Evolutionary conservation across 1,140 invertebrate species (phyloP), one percentile per base, ranked within the genome.

Genomic region (Rhagoletis pomonella): DNA sequence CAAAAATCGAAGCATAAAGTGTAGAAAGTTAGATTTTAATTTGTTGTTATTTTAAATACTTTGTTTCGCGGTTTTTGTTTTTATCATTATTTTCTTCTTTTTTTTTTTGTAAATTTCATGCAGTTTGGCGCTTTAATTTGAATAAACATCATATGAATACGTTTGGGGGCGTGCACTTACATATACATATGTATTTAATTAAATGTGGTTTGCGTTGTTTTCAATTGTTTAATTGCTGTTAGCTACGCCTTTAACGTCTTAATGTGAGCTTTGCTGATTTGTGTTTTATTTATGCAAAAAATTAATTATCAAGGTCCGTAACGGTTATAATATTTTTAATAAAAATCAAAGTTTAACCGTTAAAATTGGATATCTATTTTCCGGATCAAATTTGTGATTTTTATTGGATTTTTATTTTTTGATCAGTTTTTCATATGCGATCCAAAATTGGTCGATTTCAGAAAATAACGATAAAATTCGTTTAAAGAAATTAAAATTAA

Each of bases 1-100:
- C 73, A 81, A 81, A 81, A 81, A 81, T 81, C 73, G 73, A 81
- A 81, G 73, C 73, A 55, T 55, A 81, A 50, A 42, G 14, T 14
- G 17, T 81, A 81, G 73, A 81, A 81, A 81, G 73, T 81, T 81
- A 81, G 47, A 47, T 73, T 73, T 39, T 73, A 39, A 42, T 42
- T 69, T 39, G 29, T 69, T 69, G 29, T 69, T 39, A 14, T 69
- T 44, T 73, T 29, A 73, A 73, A 73, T 73, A 73, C 42, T 69
- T 44, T 47, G 47, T 55, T 39, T 55, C 7, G 4, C n/a, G 14
- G 9, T 55, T 55, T 81, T 9, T 81, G 12, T 55, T 19, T 50
- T 50, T 50, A 50, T 81, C n/a, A 55, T 81, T 14, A 17, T 19
- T 81, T 2, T n/a, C 12, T 50, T 55, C 7, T 19, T 81, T 81